Conservation (phyloP, 2,113 vertebrate species). For the Hippocampus zosterae region DNA sequence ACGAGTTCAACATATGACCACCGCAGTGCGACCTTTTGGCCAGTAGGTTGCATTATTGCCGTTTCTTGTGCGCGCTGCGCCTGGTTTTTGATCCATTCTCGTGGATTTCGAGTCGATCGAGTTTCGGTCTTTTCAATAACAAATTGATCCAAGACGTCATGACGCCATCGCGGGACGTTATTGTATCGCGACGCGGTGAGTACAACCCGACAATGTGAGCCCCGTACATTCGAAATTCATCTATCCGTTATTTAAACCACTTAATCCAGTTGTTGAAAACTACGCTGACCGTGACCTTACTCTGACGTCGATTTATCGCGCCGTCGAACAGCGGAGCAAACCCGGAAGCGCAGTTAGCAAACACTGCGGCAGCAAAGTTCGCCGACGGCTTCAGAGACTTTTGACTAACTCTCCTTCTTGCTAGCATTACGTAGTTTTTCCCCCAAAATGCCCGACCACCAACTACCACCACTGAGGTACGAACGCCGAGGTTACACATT, state of each 20-base stretch:
- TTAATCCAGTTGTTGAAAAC: too few species aligned
- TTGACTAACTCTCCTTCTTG: neutral
- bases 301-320: conserved; percentile 46
- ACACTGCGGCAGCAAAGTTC: neutral
- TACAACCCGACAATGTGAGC: neutral
- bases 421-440: neutral
- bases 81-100: neutral
- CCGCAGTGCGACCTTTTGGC: neutral
- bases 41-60: conserved; percentile 28
- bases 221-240: neutral
- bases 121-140: neutral
- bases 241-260: too few species aligned
- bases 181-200: neutral
- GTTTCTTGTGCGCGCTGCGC: too few species aligned
- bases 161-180: neutral
- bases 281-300: neutral
- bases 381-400: neutral
- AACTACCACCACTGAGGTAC: conserved; percentile 8
- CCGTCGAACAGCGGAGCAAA: conserved; percentile 32
- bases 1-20: neutral
- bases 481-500: neutral
- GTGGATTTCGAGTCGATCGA: neutral
- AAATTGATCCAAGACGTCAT: neutral
- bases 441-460: conserved; percentile 36
- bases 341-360: conserved; percentile 34